These are phyloP conservation scores for Drosophila flavopinicola DNA, from an alignment of 2,888 invertebrate species.

Conservation along the genomic window DNA sequence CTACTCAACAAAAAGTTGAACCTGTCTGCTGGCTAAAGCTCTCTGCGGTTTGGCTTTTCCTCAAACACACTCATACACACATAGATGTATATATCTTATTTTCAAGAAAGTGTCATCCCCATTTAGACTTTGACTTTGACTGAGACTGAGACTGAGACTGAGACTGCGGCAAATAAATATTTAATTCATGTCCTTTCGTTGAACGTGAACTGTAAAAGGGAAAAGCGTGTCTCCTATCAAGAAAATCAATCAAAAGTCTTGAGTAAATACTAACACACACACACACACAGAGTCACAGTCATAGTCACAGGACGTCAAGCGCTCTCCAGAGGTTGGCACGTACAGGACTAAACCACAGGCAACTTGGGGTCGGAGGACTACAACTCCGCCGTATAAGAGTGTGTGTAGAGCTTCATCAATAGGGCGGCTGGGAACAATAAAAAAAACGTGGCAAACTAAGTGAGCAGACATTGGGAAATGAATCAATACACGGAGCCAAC, in stretches of 20 bases:
- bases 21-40: conserved; percentile 17
- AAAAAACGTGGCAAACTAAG: conserved; percentile 55
- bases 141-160: conserved; percentile 6
- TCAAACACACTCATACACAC: not conserved
- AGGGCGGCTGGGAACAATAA: conserved; percentile 80
- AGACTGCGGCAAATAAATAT: conserved; percentile 39
- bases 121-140: conserved; percentile 12
- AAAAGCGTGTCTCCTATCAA: conserved; percentile 22
- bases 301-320: conserved; percentile 20
- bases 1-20: conserved; percentile 10
- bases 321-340: conserved; percentile 42
- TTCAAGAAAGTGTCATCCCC: conserved; percentile 30
- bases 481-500: conserved; percentile 61
- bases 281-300: conserved; percentile 19
- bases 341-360: conserved; percentile 44
- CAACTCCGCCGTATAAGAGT: not conserved
- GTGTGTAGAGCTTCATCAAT: conserved; percentile 38
- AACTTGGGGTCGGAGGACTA: conserved; percentile 1
- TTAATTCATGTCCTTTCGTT: conserved; percentile 52
- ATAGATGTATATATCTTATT: conserved; percentile 4
- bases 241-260: conserved; percentile 71
- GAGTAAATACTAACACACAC: conserved; percentile 55
- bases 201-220: conserved; percentile 9
- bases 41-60: conserved; percentile 15
- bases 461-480: conserved; percentile 40